Conservation (phyloP, 2,888 invertebrate genomes). For the Phyllotreta striolata region DNA sequence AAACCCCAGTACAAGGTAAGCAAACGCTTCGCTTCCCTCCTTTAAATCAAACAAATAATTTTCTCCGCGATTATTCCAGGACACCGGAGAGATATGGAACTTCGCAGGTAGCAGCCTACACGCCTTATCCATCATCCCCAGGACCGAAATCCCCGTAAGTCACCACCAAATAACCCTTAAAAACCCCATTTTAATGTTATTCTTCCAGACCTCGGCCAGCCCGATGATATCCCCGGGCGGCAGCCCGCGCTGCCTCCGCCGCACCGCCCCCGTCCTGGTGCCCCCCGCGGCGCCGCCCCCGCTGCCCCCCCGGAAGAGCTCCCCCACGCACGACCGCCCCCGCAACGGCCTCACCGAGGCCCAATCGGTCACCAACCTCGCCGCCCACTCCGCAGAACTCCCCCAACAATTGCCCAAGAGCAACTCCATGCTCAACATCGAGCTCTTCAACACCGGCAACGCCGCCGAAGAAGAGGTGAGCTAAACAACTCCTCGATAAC, state of each 20-base stretch:
- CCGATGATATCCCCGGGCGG: constrained; percentile 68
- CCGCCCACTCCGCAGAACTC: constrained; percentile 48
- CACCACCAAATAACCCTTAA: no score
- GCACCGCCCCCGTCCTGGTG: constrained; percentile 56
- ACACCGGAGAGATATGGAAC: constrained; percentile 63
- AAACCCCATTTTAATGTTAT: background rate
- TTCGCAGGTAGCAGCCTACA: constrained; percentile 63
- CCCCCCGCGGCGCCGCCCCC: constrained; percentile 65
- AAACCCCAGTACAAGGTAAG: no score
- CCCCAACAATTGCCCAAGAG: constrained; percentile 55
- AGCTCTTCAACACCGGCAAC: constrained; percentile 51
- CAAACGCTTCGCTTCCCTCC: no score
- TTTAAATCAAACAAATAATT: no score
- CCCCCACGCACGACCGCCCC: constrained; percentile 61
- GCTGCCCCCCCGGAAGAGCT: constrained; percentile 69
- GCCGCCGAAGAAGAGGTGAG: constrained; percentile 33
- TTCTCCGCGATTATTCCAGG: constrained; percentile 56
- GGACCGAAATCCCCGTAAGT: constrained; percentile 62
- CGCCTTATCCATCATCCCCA: constrained; percentile 64
- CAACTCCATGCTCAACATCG: constrained; percentile 56
- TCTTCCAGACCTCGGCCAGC: constrained; percentile 62
- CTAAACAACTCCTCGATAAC: background rate
- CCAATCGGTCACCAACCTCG: constrained; percentile 55
- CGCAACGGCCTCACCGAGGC: constrained; percentile 53
- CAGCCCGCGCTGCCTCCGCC: constrained; percentile 63